Conservation (phyloP, 2,888 invertebrate genomes). For the Drosophila ezoana region DNA sequence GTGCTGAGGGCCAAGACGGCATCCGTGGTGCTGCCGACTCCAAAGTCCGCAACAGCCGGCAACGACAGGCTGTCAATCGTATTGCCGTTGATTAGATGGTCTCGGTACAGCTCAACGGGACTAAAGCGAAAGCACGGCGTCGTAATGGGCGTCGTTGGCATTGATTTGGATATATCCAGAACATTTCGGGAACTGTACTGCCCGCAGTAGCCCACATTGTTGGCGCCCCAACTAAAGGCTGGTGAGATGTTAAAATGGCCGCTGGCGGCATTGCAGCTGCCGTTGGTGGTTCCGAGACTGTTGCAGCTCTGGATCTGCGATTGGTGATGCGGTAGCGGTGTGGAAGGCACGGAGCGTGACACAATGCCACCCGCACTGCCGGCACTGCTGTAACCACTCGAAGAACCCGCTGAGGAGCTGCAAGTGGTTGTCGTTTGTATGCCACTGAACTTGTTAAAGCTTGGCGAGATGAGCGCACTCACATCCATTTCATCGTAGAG, state of each 20-base stretch:
- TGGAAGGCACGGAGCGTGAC: conserved; percentile 90
- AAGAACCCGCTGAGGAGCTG: conserved; percentile 81
- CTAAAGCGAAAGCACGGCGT: conserved; percentile 87
- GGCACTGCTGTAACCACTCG: conserved; percentile 80
- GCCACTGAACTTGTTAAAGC: conserved; percentile 77
- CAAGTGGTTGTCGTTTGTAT: conserved; percentile 75
- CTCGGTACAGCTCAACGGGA: conserved; percentile 84
- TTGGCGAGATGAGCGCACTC: conserved; percentile 79
- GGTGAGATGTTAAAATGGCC: conserved; percentile 62
- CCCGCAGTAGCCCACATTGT: conserved; percentile 36
- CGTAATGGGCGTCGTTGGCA: conserved; percentile 90
- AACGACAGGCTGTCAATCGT: conserved; percentile 85
- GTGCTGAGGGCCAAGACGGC: conserved; percentile 51
- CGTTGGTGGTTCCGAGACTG: conserved; percentile 33
- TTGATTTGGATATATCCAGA: conserved; percentile 90
- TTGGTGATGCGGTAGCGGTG: conserved; percentile 87
- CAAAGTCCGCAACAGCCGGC: conserved; percentile 59
- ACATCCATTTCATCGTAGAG: conserved; percentile 78
- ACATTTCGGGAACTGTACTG: conserved; percentile 59
- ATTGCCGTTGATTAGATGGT: conserved; percentile 88
- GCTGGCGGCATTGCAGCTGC: conserved; percentile 44
- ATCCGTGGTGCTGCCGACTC: conserved; percentile 43
- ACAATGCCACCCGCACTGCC: conserved; percentile 82
- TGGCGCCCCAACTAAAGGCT: conserved; percentile 53
- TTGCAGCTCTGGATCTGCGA: conserved; percentile 39